Base-by-base conservation (phyloP, 2,888 invertebrate species). In the Acanthosepion lycidas region DNA sequence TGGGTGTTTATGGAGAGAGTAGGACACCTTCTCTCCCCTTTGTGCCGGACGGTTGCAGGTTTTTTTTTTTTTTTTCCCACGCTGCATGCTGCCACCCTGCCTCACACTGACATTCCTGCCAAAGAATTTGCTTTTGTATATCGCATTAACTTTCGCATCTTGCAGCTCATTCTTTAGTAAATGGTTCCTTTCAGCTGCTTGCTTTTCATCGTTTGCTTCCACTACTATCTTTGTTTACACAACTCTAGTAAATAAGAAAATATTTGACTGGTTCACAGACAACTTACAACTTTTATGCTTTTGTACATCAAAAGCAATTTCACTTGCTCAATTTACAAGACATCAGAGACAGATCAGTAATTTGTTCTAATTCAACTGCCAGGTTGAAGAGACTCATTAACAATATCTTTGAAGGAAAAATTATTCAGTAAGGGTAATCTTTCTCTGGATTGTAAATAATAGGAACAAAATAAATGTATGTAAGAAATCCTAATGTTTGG, bases 201-300 rank as follows among this genome's bases (percentile, higher is more conserved):
- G n/a, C n/a, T 33, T 78, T n/a, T 2, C n/a, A 33, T n/a, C n/a
- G 12, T n/a, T 33, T 12, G 12, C n/a, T 18, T 78, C 15, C n/a
- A 33, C n/a, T n/a, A 78, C n/a, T 78, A 59, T 59, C 59, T 78
- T 78, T n/a, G 78, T 78, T 78, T 78, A 78, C n/a, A n/a, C 78
- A 78, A n/a, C 78, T n/a, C 42, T n/a, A n/a, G n/a, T n/a, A 78
- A 33, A n/a, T 78, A n/a, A n/a, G 78, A 78, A 42, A 78, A 78
- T 78, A 78, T 78, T 78, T 78, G 23, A 15, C 78, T 78, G 20
- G n/a, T 5, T 78, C 78, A 78, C 9, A 78, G n/a, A n/a, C n/a
- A 33, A 78, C 9, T n/a, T n/a, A 5, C n/a, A n/a, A 78, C n/a
- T 78, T 78, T 33, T 33, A 6, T 59, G 12, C 78, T 3, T 8